phyloP scores from a whole-genome alignment of 2,888 invertebrate species.

The Podabrus alpinus region DNA sequence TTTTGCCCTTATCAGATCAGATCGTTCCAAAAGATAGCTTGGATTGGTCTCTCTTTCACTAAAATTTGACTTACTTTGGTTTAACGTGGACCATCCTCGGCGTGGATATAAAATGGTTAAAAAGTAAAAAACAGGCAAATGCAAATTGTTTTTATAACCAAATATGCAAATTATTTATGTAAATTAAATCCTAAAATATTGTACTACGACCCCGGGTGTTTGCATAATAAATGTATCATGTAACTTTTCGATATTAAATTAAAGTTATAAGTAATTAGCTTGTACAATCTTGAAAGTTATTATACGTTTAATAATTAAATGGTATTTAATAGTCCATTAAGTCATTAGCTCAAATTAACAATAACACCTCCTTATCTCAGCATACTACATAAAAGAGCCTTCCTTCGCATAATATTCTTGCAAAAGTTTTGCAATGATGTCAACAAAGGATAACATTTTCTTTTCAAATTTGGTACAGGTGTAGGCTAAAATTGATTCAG shows the following conservation, averaged over 20 bases:
- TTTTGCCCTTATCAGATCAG: too few species aligned
- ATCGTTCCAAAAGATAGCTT: too few species aligned
- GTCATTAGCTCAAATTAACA: background rate
- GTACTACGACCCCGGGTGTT: background rate
- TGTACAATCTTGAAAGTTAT: background rate
- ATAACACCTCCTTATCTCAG: background rate
- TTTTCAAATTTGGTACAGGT: background rate
- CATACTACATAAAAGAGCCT: background rate
- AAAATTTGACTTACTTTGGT: too few species aligned
- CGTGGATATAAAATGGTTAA: too few species aligned
- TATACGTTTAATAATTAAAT: background rate
- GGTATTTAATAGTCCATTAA: background rate
- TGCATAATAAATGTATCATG: background rate
- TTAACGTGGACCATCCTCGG: too few species aligned
- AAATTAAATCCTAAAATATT: background rate
- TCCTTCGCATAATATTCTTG: background rate
- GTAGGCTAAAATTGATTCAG: background rate
- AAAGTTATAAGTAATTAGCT: background rate
- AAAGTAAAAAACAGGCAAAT: too few species aligned
- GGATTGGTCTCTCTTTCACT: too few species aligned
- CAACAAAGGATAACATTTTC: background rate
- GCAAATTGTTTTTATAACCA: too few species aligned
- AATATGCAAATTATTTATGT: background rate
- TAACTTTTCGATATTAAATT: background rate
- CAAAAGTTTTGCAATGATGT: background rate